Conservation (phyloP, 2,113 vertebrate genomes). For the Struthio camelus region DNA sequence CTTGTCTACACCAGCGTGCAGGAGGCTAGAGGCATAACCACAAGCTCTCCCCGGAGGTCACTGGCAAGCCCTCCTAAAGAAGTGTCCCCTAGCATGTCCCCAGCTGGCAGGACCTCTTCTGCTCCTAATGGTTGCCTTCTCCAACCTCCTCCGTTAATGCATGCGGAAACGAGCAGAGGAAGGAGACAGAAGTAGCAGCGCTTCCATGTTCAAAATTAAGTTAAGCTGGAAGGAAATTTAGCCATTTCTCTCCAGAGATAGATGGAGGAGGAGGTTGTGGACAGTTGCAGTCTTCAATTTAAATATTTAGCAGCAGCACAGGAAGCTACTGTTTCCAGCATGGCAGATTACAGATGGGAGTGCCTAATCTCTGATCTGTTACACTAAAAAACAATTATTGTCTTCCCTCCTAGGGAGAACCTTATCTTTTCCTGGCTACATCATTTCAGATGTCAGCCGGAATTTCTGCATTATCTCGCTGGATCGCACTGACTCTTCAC, state of each 20-base stretch:
- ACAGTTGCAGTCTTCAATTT: conserved; percentile 40
- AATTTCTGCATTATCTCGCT: conserved; percentile 64
- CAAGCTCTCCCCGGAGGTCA: background rate
- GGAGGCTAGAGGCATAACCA: background rate
- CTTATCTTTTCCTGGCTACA: conserved; percentile 60
- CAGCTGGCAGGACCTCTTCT: conserved; percentile 4
- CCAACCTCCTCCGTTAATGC: background rate
- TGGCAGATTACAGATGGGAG: conserved; percentile 33
- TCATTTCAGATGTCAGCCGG: conserved; percentile 60
- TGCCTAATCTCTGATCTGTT: conserved; percentile 70
- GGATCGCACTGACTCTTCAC: conserved; percentile 60
- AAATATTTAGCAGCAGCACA: conserved; percentile 43
- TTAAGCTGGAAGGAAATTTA: conserved; percentile 33
- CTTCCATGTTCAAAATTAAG: conserved; percentile 55
- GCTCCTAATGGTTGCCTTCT: background rate
- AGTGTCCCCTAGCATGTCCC: background rate
- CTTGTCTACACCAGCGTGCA: background rate
- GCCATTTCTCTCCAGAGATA: conserved; percentile 16
- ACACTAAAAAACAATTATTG: conserved; percentile 74
- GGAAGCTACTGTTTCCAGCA: conserved; percentile 66
- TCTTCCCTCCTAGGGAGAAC: conserved; percentile 63
- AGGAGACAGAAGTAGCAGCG: background rate
- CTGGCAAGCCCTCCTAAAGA: background rate
- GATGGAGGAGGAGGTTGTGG: background rate
- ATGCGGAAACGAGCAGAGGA: conserved; percentile 5